phyloP scores from a whole-genome alignment of 2,797 vertebrate species.

The Characodon lateralis region DNA sequence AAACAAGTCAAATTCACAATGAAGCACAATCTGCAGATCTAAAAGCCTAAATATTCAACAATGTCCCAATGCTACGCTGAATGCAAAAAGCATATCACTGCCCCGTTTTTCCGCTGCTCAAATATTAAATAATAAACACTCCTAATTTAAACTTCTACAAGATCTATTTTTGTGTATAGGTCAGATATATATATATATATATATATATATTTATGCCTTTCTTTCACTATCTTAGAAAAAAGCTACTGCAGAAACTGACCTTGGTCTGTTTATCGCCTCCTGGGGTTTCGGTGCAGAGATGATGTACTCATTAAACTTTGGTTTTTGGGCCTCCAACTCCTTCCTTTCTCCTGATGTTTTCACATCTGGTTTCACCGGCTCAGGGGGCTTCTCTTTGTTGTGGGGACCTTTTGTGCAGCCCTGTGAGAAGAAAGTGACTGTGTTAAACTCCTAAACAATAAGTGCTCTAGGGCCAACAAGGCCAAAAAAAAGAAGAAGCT shows the following conservation, averaged over 20 bases:
- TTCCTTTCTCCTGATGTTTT: conserved; percentile 88
- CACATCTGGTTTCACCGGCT: conserved; percentile 94
- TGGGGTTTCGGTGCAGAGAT: conserved; percentile 88
- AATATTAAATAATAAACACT: conserved; percentile 2
- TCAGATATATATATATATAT: not conserved
- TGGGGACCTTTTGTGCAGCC: conserved; percentile 96
- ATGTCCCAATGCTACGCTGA: not conserved
- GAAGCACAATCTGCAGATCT: not conserved
- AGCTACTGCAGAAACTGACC: conserved; percentile 69
- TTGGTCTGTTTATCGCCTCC: conserved; percentile 90
- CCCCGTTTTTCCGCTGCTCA: not conserved
- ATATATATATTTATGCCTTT: not conserved
- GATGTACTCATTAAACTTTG: conserved; percentile 83
- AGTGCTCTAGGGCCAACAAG: not conserved
- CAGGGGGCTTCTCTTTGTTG: conserved; percentile 93
- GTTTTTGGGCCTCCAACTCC: conserved; percentile 71
- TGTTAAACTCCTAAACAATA: conserved; percentile 24
- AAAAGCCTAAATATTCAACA: conserved; percentile 4
- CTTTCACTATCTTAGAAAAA: not conserved
- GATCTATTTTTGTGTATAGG: not conserved
- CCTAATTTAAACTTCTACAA: not conserved
- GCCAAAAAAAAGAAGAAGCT: not conserved
- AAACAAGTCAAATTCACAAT: not conserved
- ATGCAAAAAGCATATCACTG: not conserved
- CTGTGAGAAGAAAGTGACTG: conserved; percentile 69